Evolutionary conservation across 2,888 invertebrate species (phyloP), one percentile per base, ranked within the genome.

Genomic region (Scaptomyza parva): DNA sequence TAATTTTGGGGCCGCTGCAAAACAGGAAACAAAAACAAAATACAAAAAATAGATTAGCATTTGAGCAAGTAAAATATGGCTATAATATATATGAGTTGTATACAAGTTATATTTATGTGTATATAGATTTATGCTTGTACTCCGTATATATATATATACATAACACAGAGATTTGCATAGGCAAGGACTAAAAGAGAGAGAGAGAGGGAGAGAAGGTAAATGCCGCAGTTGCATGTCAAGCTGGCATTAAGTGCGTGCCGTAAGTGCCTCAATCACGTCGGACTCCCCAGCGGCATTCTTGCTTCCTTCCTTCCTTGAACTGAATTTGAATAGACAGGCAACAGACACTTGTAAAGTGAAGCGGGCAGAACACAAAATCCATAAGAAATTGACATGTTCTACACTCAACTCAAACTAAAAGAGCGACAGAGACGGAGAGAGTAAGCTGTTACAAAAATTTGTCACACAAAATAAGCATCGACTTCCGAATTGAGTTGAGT

Each of bases 391-490:
- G 85, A 84, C 82, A 70, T 81, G 68, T 68, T 20, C 47, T n/a
- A 35, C 17, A 28, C 44, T 39, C 59, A 67, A 45, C 41, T 14
- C 12, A 4, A 30, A 5, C 12, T 12, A 3, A 12, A 24, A 28
- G 26, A 43, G 59, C 44, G 26, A 30, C 1, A 30, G 12, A 30
- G 28, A 11, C 11, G 1, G 28, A 12, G 12, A 30, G 9, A 33
- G 5, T 6, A 7, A 30, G 30, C 26, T 12, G 7, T 5, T 4
- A 30, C 12, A 14, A 14, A 35, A 60, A 76, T 85, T 81, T 81
- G 86, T 81, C 81, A 85, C 86, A 82, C 76, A 65, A 81, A 81
- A 81, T 81, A 85, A 85, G 71, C 76, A 69, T 70, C 53, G 70
- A 63, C 53, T 47, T 44, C 35, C 43, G 51, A 43, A 47, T 41